These are phyloP conservation scores for Bovichtus variegatus DNA, from an alignment of 2,797 vertebrate species.

Conservation along the genomic window DNA sequence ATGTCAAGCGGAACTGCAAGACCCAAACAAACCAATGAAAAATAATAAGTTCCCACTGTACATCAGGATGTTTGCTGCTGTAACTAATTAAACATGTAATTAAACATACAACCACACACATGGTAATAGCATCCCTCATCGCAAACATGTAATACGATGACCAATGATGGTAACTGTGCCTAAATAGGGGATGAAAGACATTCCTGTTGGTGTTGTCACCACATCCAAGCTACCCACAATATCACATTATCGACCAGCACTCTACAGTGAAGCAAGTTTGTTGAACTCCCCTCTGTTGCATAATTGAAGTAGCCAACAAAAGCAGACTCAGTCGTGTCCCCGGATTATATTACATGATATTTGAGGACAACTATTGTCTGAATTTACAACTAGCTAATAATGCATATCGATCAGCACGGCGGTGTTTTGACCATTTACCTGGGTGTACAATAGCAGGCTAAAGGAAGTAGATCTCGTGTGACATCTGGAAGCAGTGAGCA, in stretches of 20 bases:
- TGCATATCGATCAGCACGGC: slow-evolving; percentile 58
- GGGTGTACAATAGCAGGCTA: slow-evolving; percentile 6
- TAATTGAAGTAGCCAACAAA: slow-evolving; percentile 81
- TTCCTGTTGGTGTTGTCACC: slow-evolving; percentile 56
- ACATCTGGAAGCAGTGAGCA: slow-evolving; percentile 51
- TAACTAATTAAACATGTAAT: not conserved
- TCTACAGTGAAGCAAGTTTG: slow-evolving; percentile 60
- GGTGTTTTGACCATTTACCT: slow-evolving; percentile 46
- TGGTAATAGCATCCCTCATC: slow-evolving; percentile 12
- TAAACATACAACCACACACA: not conserved
- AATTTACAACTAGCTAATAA: slow-evolving; percentile 71
- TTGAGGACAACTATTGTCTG: slow-evolving; percentile 65
- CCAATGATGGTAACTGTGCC: not conserved
- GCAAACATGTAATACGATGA: slow-evolving; percentile 39
- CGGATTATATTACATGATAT: slow-evolving; percentile 77
- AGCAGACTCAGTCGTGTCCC: slow-evolving; percentile 56
- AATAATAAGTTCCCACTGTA: not conserved
- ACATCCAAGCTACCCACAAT: slow-evolving; percentile 59
- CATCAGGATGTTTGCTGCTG: not conserved
- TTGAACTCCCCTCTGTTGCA: slow-evolving; percentile 76
- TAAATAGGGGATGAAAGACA: slow-evolving; percentile 29
- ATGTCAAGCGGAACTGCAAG: slow-evolving; percentile 41
- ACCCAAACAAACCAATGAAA: slow-evolving; percentile 21
- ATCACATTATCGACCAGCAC: slow-evolving; percentile 71
- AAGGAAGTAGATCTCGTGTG: slow-evolving; percentile 19